These are phyloP conservation scores for Enteromius mattozi DNA, from an alignment of 2,797 vertebrate genomes.

Conservation along the genomic window DNA sequence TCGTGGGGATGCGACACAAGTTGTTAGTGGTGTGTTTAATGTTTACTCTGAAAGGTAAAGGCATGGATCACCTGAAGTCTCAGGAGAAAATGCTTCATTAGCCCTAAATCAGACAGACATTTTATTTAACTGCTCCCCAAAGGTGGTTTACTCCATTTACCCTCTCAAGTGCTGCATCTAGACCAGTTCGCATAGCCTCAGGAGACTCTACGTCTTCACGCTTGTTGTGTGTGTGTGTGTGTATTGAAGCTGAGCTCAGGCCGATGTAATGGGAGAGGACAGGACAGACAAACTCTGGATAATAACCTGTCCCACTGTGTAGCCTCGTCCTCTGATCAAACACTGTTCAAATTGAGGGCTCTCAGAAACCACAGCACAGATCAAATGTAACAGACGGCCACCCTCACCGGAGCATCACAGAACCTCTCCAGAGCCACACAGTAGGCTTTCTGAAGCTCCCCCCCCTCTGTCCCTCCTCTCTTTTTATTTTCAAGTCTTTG, in stretches of 20 bases:
- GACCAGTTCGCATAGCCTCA: constrained; percentile 11
- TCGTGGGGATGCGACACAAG: background rate
- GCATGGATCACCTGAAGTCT: constrained; percentile 37
- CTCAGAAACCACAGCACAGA: constrained; percentile 50
- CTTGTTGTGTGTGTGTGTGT: constrained; percentile 7
- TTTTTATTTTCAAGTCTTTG: constrained; percentile 19
- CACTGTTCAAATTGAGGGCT: constrained; percentile 45
- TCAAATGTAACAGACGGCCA: constrained; percentile 48
- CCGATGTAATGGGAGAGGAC: constrained; percentile 56
- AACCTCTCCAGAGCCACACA: constrained; percentile 20
- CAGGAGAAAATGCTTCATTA: constrained; percentile 38
- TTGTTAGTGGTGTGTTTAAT: constrained; percentile 20
- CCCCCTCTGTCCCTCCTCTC: background rate
- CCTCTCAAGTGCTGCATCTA: constrained; percentile 15
- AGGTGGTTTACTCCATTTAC: constrained; percentile 38
- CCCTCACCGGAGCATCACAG: constrained; percentile 34
- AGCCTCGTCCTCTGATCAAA: constrained; percentile 61
- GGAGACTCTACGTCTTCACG: background rate
- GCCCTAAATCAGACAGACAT: constrained; percentile 37
- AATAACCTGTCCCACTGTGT: constrained; percentile 61
- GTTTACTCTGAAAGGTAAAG: constrained; percentile 23
- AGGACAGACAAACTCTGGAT: constrained; percentile 57
- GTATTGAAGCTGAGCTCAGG: background rate
- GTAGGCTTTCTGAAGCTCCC: constrained; percentile 15
- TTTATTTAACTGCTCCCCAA: constrained; percentile 42